Evolutionary conservation across 2,113 vertebrate genomes (phyloP).

Genomic region (Pelodiscus sinensis): DNA sequence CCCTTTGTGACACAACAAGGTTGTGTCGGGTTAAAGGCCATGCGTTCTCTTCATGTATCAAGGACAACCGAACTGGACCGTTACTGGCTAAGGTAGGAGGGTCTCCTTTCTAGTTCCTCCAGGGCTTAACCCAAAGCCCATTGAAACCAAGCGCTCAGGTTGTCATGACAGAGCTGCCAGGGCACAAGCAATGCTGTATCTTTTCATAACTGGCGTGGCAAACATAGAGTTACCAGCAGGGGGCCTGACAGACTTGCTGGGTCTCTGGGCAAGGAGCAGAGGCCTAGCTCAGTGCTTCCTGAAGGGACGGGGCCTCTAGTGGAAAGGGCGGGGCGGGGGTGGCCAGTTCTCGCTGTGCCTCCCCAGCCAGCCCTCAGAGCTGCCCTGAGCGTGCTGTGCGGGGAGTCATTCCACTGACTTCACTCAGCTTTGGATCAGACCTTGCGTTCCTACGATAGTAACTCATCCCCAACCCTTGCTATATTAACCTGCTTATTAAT

Average conservation of each 20-base stretch:
- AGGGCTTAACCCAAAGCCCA: background rate
- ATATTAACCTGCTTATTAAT: background rate
- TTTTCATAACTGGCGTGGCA: too few relatives aligned
- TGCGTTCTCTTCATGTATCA: accelerated
- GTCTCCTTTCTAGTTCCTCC: background rate
- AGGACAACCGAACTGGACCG: background rate
- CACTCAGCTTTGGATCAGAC: background rate
- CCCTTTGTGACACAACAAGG: accelerated
- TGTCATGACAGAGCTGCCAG: too few relatives aligned
- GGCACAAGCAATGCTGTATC: too few relatives aligned
- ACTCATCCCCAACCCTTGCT: background rate
- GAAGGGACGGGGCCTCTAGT: too few relatives aligned
- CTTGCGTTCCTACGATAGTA: accelerated
- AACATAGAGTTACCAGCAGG: accelerated
- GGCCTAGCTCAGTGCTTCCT: too few relatives aligned
- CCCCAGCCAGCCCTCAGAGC: too few relatives aligned
- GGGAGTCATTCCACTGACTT: background rate
- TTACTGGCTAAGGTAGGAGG: accelerated
- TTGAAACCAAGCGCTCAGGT: accelerated
- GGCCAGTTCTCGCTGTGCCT: too few relatives aligned
- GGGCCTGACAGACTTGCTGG: too few relatives aligned
- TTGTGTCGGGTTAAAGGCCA: accelerated
- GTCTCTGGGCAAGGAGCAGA: too few relatives aligned
- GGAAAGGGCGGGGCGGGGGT: too few relatives aligned
- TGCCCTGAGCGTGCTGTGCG: too few relatives aligned